These are phyloP conservation scores for Epizoanthus ramosus DNA, from an alignment of 92 coral and sea anemone species.

Conservation along the genomic window DNA sequence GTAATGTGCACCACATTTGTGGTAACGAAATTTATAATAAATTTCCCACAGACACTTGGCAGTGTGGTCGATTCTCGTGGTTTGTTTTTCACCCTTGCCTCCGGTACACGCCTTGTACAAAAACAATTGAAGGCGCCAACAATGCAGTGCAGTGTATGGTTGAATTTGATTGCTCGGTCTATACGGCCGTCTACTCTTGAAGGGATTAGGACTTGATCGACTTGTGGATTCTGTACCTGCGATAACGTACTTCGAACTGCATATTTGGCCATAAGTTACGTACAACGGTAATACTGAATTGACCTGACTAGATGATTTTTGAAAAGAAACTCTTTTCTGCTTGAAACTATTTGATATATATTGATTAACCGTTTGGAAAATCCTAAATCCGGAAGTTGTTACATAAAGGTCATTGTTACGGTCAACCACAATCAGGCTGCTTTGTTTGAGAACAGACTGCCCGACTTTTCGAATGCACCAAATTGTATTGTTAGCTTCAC, in stretches of 20 bases:
- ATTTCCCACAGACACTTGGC: background rate
- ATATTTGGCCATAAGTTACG: too few relatives aligned
- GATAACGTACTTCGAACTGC: too few relatives aligned
- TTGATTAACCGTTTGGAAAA: background rate
- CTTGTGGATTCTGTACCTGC: too few relatives aligned
- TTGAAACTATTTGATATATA: background rate
- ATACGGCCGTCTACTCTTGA: too few relatives aligned
- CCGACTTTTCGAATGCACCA: too few relatives aligned
- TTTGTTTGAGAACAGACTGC: too few relatives aligned
- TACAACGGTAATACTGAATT: too few relatives aligned
- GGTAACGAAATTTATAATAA: background rate
- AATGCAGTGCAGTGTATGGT: background rate
- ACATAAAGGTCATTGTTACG: background rate
- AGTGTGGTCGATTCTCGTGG: background rate
- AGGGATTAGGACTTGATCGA: too few relatives aligned
- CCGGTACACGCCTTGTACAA: constrained; percentile 28
- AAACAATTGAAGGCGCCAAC: constrained; percentile 12
- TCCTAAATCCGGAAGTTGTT: background rate
- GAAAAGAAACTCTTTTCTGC: too few relatives aligned
- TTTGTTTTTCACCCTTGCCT: constrained; percentile 24
- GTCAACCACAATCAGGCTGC: background rate
- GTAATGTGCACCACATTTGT: background rate
- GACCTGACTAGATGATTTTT: too few relatives aligned
- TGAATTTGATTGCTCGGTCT: background rate
- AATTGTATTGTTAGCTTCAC: too few relatives aligned